These are phyloP conservation scores for Dendrocincla tyrannina DNA, from an alignment of 2,797 vertebrate genomes.

Conservation along the genomic window DNA sequence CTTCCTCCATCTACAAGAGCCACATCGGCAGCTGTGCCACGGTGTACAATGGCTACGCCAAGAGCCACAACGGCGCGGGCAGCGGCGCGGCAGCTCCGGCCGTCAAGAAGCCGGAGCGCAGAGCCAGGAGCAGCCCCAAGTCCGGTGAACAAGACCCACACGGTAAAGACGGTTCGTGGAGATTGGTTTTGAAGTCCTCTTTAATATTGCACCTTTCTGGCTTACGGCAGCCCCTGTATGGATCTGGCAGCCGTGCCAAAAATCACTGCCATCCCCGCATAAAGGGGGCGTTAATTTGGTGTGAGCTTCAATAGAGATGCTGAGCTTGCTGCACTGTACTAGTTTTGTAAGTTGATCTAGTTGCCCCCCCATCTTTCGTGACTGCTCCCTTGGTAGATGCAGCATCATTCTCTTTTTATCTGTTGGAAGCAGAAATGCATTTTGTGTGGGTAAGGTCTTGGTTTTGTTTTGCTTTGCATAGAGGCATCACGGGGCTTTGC, in stretches of 20 bases:
- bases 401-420: background rate
- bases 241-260: background rate
- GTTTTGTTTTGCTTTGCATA: background rate
- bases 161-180: conserved; percentile 75
- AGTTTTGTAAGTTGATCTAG: conserved; percentile 1
- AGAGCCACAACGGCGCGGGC: conserved; percentile 73
- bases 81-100: conserved; percentile 67
- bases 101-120: conserved; percentile 87
- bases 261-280: background rate
- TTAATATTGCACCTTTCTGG: conserved; percentile 22
- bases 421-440: background rate
- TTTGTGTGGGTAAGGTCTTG: background rate
- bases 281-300: background rate
- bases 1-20: conserved; percentile 89
- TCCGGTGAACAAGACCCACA: conserved; percentile 88
- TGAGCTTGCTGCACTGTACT: background rate
- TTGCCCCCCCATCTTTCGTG: background rate
- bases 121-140: conserved; percentile 92
- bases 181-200: conserved; percentile 27
- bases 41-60: conserved; percentile 90
- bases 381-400: background rate
- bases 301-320: background rate
- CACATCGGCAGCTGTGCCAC: conserved; percentile 79
- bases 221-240: background rate
- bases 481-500: background rate